Evolutionary conservation across 1,140 invertebrate genomes (phyloP).

Genomic region (Eupristina koningsbergeri): DNA sequence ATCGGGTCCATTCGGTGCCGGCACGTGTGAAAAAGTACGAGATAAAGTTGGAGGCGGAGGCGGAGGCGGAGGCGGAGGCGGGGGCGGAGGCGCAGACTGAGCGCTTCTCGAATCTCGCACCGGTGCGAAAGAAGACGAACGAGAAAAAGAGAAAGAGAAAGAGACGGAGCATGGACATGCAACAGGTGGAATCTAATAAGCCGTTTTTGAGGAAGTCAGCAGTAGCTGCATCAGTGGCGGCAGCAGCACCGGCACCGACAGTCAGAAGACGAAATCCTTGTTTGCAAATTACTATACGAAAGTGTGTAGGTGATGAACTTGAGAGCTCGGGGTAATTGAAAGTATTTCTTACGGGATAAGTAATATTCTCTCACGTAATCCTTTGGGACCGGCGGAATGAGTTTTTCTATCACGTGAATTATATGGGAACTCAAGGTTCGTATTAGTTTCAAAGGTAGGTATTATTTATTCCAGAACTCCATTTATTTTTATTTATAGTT

Average conservation of each 20-base stretch:
- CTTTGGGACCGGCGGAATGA: neutral
- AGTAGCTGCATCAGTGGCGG: neutral
- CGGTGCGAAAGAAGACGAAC: neutral
- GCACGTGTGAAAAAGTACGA: neutral
- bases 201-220: slow-evolving; percentile 41
- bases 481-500: too few relatives aligned
- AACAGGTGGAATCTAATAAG: slow-evolving; percentile 52
- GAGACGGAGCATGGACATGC: neutral
- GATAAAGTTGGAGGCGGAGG: neutral
- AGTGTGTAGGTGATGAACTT: slow-evolving; percentile 8
- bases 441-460: neutral
- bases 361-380: neutral
- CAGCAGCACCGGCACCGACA: too few relatives aligned
- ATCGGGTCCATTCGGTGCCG: neutral
- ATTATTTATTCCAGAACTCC: neutral
- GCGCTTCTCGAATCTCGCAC: neutral
- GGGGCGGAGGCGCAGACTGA: neutral
- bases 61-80: neutral
- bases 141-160: neutral
- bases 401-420: neutral
- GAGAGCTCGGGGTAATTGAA: neutral
- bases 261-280: neutral
- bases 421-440: neutral
- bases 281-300: neutral
- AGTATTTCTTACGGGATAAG: slow-evolving; percentile 12